phyloP scores from a whole-genome alignment of 2,888 invertebrate genomes.

The Theristus sp. region DNA sequence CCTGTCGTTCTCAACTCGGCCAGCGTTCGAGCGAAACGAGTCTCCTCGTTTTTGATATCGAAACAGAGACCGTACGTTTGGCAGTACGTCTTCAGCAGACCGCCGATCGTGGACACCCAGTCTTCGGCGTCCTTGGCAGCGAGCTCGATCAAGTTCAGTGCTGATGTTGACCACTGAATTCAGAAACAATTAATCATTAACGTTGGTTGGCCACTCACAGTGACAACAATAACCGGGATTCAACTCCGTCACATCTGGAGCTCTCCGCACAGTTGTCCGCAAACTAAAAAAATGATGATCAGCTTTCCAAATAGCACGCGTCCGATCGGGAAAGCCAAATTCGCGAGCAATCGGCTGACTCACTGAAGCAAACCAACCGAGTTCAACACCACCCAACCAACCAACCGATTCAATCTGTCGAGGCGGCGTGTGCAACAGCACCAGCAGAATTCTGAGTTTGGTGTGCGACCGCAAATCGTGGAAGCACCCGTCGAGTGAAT shows the following conservation, averaged over 20 bases:
- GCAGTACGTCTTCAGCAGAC: not conserved
- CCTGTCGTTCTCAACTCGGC: not conserved
- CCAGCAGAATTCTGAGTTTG: not conserved
- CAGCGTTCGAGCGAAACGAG: not conserved
- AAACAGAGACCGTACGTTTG: not conserved
- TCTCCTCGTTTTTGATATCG: not conserved
- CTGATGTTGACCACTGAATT: not conserved
- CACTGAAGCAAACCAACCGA: too few relatives aligned
- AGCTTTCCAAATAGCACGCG: too few relatives aligned
- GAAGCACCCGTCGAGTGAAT: slow-evolving; percentile 16
- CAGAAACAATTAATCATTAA: too few relatives aligned
- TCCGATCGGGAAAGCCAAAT: too few relatives aligned
- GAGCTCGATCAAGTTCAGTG: not conserved
- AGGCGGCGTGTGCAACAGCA: not conserved
- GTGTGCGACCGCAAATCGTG: slow-evolving; percentile 3
- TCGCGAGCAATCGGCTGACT: too few relatives aligned
- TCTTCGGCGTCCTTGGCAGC: not conserved
- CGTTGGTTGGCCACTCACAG: too few relatives aligned
- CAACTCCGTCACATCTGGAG: too few relatives aligned
- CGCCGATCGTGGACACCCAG: not conserved
- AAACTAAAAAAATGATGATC: too few relatives aligned
- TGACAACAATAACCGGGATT: too few relatives aligned
- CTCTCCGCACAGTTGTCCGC: too few relatives aligned
- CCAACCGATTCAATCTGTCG: not conserved
- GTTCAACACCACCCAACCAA: not conserved